phyloP scores from a whole-genome alignment of 2,797 vertebrate genomes.

The Kryptopterus vitreolus region DNA sequence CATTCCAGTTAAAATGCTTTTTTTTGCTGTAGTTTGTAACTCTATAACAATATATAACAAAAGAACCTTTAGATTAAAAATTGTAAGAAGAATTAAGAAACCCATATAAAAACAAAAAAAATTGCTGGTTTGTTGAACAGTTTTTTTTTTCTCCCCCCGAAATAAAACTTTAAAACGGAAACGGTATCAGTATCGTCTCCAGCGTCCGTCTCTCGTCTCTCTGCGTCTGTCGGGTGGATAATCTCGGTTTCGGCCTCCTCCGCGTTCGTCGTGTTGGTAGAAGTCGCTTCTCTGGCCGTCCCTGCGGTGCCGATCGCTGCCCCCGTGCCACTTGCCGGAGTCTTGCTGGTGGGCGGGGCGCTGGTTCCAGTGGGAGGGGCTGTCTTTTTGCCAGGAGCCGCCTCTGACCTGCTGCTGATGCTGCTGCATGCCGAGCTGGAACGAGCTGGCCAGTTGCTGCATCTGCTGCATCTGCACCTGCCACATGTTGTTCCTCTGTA shows the following conservation, averaged over 20 bases:
- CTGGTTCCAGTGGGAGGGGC: conserved; percentile 59
- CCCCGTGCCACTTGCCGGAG: conserved; percentile 61
- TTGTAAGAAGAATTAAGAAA: conserved; percentile 11
- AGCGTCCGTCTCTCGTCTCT: conserved; percentile 66
- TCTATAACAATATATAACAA: not conserved
- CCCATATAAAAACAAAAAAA: conserved; percentile 31
- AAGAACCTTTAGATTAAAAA: not conserved
- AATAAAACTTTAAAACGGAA: not conserved
- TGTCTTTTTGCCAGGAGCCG: conserved; percentile 62
- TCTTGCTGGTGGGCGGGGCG: conserved; percentile 71
- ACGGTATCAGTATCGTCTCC: conserved; percentile 70
- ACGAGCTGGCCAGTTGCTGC: conserved; percentile 61
- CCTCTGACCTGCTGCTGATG: conserved; percentile 47
- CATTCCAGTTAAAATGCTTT: conserved; percentile 1
- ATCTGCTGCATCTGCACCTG: conserved; percentile 82
- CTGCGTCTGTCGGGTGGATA: conserved; percentile 63
- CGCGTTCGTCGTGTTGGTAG: conserved; percentile 73
- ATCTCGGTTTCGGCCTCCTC: conserved; percentile 72
- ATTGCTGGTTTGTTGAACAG: conserved; percentile 17
- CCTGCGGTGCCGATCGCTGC: conserved; percentile 63
- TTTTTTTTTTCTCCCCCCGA: too few relatives aligned
- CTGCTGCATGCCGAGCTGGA: conserved; percentile 55
- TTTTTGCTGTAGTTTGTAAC: not conserved
- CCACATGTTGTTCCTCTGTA: conserved; percentile 78
- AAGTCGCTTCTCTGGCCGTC: conserved; percentile 72